Percentiles rank a stretch among this genome's conserved stretches.
Evolutionary conservation across 2,797 vertebrate genomes (phyloP).

Genomic region (Urophycis tenuis): DNA sequence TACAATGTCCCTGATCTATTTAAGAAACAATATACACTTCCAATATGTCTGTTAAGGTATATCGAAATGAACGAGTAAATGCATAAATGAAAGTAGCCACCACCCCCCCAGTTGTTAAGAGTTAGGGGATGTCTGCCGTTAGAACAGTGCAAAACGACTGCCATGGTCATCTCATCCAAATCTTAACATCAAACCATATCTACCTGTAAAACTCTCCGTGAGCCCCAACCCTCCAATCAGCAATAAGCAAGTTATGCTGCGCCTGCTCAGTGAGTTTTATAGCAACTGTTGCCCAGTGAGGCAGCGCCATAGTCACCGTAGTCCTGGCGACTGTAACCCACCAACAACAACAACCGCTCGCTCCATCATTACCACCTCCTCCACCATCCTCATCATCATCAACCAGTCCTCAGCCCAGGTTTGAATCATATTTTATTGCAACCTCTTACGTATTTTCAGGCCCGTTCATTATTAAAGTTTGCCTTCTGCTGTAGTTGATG

Average conservation of each 20-base stretch:
- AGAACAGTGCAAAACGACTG: too few relatives aligned
- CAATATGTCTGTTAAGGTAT: too few relatives aligned
- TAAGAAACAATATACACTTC: too few relatives aligned
- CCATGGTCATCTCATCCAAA: too few relatives aligned
- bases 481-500: neutral
- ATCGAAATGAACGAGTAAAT: too few relatives aligned
- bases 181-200: too few relatives aligned
- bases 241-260: constrained; percentile 26
- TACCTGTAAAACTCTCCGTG: too few relatives aligned
- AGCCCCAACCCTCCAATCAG: constrained; percentile 50
- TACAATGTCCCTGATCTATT: too few relatives aligned
- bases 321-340: constrained; percentile 99
- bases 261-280: constrained; percentile 88
- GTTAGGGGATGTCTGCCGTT: too few relatives aligned
- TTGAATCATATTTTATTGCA: constrained; percentile 70
- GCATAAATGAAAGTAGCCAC: too few relatives aligned
- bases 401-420: constrained; percentile 79
- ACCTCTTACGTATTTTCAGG: constrained; percentile 38
- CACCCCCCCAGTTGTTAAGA: too few relatives aligned
- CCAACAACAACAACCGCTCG: constrained; percentile 97
- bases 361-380: constrained; percentile 90
- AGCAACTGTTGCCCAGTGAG: constrained; percentile 99
- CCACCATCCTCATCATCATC: constrained; percentile 70
- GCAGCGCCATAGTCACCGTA: constrained; percentile 99
- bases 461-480: neutral